Evolutionary conservation across 2,113 vertebrate species (phyloP).

Genomic region (Ciconia stormi): DNA sequence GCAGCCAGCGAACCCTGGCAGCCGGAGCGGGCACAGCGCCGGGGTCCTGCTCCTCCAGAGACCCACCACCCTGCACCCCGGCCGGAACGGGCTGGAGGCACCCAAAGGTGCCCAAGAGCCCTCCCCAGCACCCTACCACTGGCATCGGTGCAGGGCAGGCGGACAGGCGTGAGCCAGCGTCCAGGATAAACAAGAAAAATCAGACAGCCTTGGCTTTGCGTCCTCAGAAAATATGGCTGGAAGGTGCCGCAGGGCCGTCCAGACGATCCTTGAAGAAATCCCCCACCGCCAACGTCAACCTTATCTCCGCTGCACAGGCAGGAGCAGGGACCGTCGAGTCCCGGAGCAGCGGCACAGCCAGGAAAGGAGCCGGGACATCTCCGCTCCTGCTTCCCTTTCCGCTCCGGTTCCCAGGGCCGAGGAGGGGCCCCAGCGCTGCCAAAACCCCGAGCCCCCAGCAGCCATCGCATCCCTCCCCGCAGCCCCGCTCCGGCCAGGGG

Average conservation of each 20-base stretch:
- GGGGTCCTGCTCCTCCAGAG: background rate
- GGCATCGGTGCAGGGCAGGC: rapidly evolving
- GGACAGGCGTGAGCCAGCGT: rapidly evolving
- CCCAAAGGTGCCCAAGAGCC: background rate
- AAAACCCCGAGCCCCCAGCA: rapidly evolving
- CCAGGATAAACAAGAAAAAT: background rate
- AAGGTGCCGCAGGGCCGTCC: background rate
- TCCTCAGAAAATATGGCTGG: rapidly evolving
- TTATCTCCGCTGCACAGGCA: rapidly evolving
- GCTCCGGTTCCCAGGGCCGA: background rate
- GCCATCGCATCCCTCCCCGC: rapidly evolving
- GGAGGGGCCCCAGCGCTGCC: background rate
- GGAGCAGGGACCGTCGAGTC: background rate
- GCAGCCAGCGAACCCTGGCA: background rate
- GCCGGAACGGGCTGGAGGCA: background rate
- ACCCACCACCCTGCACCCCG: background rate
- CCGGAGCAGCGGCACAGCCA: rapidly evolving
- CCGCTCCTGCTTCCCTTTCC: rapidly evolving
- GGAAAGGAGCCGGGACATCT: background rate
- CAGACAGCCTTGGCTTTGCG: background rate
- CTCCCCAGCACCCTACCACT: background rate
- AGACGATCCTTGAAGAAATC: background rate
- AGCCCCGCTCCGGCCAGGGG: rapidly evolving
- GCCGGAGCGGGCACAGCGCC: background rate
- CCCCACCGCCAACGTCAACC: rapidly evolving